Evolutionary conservation across 2,888 invertebrate genomes (phyloP).

Genomic region (Microdon myrmicae): DNA sequence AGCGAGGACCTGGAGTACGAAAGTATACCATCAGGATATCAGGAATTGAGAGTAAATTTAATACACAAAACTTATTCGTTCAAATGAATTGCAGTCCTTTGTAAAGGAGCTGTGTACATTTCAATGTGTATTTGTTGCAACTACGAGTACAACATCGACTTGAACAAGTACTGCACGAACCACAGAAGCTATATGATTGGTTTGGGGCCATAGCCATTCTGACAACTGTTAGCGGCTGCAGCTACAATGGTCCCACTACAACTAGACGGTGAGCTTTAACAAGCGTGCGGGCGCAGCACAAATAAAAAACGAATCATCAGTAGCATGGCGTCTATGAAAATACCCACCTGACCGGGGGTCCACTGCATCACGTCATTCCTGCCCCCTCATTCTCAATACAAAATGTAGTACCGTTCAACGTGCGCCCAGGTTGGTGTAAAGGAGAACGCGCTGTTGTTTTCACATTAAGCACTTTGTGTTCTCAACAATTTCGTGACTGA

Average conservation of each 20-base stretch:
- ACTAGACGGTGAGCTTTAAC: conserved; percentile 9
- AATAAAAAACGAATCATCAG: conserved; percentile 10
- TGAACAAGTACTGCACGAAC: conserved; percentile 31
- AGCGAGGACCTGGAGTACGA: conserved; percentile 15
- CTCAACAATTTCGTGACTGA: conserved; percentile 54
- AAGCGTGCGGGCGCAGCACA: conserved; percentile 15
- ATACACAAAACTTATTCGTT: conserved; percentile 48
- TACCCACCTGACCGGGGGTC: conserved; percentile 38
- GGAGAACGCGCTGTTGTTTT: conserved; percentile 33
- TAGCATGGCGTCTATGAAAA: conserved; percentile 28
- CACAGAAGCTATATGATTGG: conserved; percentile 33
- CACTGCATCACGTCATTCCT: too few species aligned
- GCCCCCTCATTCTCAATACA: conserved; percentile 2
- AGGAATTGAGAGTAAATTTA: conserved; percentile 36
- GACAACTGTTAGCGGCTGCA: conserved; percentile 1
- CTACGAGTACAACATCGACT: conserved; percentile 8
- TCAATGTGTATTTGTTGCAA: conserved; percentile 38
- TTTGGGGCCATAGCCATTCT: conserved; percentile 17
- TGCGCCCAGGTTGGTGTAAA: not conserved
- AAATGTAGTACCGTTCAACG: conserved; percentile 3
- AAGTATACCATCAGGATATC: conserved; percentile 2
- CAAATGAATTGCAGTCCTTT: conserved; percentile 36
- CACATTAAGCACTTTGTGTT: conserved; percentile 51
- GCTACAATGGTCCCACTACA: conserved; percentile 1
- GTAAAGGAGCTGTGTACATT: conserved; percentile 31